Evolutionary conservation across 2,113 vertebrate genomes (phyloP), one percentile per base, ranked within the genome.

Genomic region (Geococcyx californianus): DNA sequence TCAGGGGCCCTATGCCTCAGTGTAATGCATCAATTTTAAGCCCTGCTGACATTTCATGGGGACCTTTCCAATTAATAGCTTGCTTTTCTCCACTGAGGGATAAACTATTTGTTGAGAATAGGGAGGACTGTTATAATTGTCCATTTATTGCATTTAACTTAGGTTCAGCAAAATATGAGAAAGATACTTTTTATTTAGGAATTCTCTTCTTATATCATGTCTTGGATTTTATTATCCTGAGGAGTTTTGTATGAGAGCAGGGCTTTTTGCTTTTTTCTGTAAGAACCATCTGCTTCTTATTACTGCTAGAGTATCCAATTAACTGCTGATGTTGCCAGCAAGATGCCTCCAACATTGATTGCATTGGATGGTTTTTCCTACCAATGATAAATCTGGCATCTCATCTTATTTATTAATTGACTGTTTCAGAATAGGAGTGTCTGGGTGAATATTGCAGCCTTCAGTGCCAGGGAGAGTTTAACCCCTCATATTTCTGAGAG

Each of bases 251-350:
- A 33, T 20, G 49, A 96, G 62, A 54, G 56, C 44, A 90, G 60
- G 47, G 58, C 52, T 94, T 96, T n/a, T 90, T 93, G 26, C 86
- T 80, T 79, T 87, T 10, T 70, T 88, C 83, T 26, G 5, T 78
- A 49, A 63, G 44, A 93, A n/a, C 51, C 83, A 91, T 95, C 88
- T 97, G 94, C 80, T 92, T 96, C 87, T 93, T 90, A 25, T 97
- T 94, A 94, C 38, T 60, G 69, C 69, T 66, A 3, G 72, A 77
- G 58, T 85, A 93, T 89, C 76, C 62, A 66, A 19, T 92, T 94
- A 93, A 90, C 68, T 75, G 44, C 69, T 94, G 92, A 64, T 83
- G 70, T 87, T 88, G 86, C 84, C 1, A 49, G 42, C 62, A 49
- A 3, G 7, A 3, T 74, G 64, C 54, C 18, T 90, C 31, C 64